Evolutionary conservation across 2,797 vertebrate species (phyloP).

Genomic region (Spea hammondii): DNA sequence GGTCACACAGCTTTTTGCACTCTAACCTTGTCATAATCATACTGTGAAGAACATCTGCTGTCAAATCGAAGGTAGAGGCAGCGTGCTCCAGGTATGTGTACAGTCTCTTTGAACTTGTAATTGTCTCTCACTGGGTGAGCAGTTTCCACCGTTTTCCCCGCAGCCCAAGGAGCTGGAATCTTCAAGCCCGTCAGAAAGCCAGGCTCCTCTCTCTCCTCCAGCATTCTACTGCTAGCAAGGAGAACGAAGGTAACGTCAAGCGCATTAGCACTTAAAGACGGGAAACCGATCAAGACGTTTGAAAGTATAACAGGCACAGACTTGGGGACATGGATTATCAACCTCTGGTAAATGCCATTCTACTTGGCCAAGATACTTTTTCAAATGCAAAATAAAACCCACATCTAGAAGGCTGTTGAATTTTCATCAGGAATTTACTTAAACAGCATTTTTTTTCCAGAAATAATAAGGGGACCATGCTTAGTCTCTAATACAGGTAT

Average conservation of each 20-base stretch:
- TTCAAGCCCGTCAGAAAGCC: constrained; percentile 96
- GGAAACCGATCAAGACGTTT: background rate
- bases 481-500: too few relatives aligned
- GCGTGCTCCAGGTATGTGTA: constrained; percentile 95
- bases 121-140: constrained; percentile 97
- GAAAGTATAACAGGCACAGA: too few relatives aligned
- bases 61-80: constrained; percentile 97
- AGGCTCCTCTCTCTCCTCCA: constrained; percentile 95
- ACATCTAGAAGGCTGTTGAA: too few relatives aligned
- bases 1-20: background rate
- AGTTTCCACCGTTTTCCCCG: constrained; percentile 96
- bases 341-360: too few relatives aligned
- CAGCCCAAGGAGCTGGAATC: constrained; percentile 97
- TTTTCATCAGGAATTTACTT: too few relatives aligned
- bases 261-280: background rate
- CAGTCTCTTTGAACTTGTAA: constrained; percentile 98
- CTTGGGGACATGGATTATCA: too few relatives aligned
- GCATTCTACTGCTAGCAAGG: constrained; percentile 73
- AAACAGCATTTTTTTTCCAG: too few relatives aligned
- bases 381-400: too few relatives aligned
- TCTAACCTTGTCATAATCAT: constrained; percentile 97
- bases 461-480: too few relatives aligned
- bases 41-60: constrained; percentile 94
- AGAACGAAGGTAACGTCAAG: background rate
- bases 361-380: too few relatives aligned